Conservation (phyloP, 1,140 invertebrate species). For the Ostrea edulis region DNA sequence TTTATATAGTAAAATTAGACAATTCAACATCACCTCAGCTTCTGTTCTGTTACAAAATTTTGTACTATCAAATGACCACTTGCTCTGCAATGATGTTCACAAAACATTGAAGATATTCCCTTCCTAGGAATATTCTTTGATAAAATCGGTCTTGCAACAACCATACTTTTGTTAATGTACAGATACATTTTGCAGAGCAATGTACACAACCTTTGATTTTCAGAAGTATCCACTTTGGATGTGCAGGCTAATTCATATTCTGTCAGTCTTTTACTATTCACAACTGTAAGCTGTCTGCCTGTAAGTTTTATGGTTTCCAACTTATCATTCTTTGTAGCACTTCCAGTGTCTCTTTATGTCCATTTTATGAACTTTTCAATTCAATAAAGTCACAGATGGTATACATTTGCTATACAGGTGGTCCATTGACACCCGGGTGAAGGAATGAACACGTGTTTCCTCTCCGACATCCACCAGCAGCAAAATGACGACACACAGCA, state of each 20-base stretch:
- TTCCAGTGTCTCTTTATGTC: not conserved
- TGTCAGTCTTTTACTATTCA: not conserved
- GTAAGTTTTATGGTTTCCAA: not conserved
- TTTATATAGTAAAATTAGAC: not conserved
- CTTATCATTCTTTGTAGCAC: not conserved
- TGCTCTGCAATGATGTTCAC: not conserved
- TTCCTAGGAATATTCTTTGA: too few species aligned
- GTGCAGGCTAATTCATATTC: not conserved
- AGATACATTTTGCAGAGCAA: too few species aligned
- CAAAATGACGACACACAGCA: constrained; percentile 71
- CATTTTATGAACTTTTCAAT: not conserved
- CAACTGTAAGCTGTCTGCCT: not conserved
- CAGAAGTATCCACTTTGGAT: not conserved
- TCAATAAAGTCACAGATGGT: not conserved
- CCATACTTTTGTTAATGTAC: too few species aligned
- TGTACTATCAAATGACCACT: not conserved
- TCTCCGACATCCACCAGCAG: constrained; percentile 66
- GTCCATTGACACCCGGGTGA: constrained; percentile 73
- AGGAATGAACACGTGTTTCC: constrained; percentile 70
- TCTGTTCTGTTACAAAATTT: not conserved
- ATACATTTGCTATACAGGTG: constrained; percentile 49
- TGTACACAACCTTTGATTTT: not conserved
- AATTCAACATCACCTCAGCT: not conserved
- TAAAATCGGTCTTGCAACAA: too few species aligned
- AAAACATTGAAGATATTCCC: too few species aligned